These are phyloP conservation scores for Chouioia cunea DNA, from an alignment of 2,888 invertebrate genomes.

Conservation along the genomic window DNA sequence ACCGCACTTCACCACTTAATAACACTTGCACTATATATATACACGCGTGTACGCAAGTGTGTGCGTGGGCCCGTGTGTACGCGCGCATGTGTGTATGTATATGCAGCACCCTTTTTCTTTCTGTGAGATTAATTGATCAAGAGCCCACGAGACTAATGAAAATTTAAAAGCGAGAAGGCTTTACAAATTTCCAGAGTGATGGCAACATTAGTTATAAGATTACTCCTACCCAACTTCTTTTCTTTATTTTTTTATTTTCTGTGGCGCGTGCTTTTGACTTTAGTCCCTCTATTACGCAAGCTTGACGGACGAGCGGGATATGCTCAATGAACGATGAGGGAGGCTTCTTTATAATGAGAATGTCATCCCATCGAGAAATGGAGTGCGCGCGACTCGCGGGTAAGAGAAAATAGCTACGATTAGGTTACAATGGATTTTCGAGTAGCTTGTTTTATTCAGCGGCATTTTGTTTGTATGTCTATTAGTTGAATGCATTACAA, in stretches of 20 bases:
- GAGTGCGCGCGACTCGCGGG: no score
- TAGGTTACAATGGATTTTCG: no score
- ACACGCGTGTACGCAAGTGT: not conserved
- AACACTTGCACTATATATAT: slow-evolving; percentile 32
- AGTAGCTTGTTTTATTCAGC: no score
- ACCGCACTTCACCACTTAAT: slow-evolving; percentile 43
- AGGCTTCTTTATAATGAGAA: no score
- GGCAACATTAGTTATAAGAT: slow-evolving; percentile 52
- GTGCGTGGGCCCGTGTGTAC: not conserved
- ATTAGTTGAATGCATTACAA: no score
- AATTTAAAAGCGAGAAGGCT: slow-evolving; percentile 41
- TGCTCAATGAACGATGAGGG: no score
- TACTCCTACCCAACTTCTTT: slow-evolving; percentile 24
- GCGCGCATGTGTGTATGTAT: not conserved
- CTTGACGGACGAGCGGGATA: not conserved
- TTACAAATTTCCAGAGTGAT: slow-evolving; percentile 50
- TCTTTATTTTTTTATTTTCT: not conserved
- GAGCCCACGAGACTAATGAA: slow-evolving; percentile 30
- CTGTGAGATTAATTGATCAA: not conserved
- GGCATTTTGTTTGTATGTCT: no score
- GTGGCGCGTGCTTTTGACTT: slow-evolving; percentile 3
- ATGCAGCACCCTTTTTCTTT: not conserved
- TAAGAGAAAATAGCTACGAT: no score
- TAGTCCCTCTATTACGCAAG: not conserved
- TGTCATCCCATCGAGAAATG: no score